Conservation (phyloP, 2,113 vertebrate species). For the Rhynchomys soricoides region DNA sequence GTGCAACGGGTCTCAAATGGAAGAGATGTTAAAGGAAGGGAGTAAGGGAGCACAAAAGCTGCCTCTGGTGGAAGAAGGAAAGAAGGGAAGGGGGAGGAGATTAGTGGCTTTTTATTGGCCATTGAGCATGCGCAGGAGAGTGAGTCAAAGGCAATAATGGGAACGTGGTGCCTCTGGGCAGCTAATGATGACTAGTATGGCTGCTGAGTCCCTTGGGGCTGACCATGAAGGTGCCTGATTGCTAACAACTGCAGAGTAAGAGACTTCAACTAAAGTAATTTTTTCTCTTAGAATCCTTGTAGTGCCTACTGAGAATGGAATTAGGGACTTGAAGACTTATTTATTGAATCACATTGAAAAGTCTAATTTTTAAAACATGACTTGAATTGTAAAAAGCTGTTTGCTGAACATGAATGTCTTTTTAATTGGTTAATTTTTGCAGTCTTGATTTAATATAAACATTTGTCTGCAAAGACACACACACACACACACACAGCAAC, state of each 20-base stretch:
- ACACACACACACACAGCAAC: neutral
- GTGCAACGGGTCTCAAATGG: too few relatives aligned
- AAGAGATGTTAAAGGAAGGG: too few relatives aligned
- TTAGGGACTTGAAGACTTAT: slow-evolving; percentile 33
- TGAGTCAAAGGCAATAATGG: too few relatives aligned
- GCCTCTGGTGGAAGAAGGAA: too few relatives aligned
- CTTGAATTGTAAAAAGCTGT: slow-evolving; percentile 31
- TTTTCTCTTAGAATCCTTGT: neutral
- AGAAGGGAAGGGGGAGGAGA: too few relatives aligned
- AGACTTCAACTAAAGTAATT: neutral
- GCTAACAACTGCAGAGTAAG: neutral
- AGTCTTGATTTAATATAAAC: slow-evolving; percentile 64
- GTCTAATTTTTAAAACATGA: slow-evolving; percentile 62
- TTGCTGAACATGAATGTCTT: slow-evolving; percentile 53
- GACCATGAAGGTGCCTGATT: too few relatives aligned
- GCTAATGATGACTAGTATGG: too few relatives aligned
- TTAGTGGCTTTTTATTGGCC: too few relatives aligned
- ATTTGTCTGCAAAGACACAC: slow-evolving; percentile 18
- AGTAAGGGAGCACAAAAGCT: too few relatives aligned
- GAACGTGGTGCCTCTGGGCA: too few relatives aligned
- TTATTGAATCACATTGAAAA: slow-evolving; percentile 63
- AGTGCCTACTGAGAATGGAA: slow-evolving; percentile 1
- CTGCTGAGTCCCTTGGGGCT: too few relatives aligned
- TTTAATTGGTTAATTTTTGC: slow-evolving; percentile 62
- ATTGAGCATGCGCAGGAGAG: too few relatives aligned